These are phyloP conservation scores for Papilio xuthus DNA, from an alignment of 1,140 invertebrate species.

Conservation along the genomic window DNA sequence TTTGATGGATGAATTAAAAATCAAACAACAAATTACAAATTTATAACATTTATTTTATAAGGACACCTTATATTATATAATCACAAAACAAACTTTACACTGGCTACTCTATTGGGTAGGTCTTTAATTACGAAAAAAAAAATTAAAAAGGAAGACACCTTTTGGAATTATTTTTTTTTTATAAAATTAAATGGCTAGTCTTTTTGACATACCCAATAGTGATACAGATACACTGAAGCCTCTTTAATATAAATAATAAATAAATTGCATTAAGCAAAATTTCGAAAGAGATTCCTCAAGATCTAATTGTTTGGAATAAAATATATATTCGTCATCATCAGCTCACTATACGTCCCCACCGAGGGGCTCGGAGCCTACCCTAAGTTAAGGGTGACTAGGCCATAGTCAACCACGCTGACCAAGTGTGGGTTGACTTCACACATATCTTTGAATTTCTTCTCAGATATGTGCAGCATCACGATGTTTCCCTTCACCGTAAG, in stretches of 20 bases:
- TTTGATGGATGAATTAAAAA: not conserved
- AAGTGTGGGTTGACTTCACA: too few relatives aligned
- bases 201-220: slow-evolving; percentile 1
- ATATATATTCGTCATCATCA: too few relatives aligned
- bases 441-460: too few relatives aligned
- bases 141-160: slow-evolving; percentile 30
- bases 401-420: too few relatives aligned
- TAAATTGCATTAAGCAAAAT: slow-evolving; percentile 8
- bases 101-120: not conserved
- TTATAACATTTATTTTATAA: slow-evolving; percentile 35
- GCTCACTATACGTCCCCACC: too few relatives aligned
- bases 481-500: too few relatives aligned
- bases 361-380: too few relatives aligned
- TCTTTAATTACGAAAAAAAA: not conserved
- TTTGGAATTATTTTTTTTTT: not conserved
- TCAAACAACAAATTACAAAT: slow-evolving; percentile 22
- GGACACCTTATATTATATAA: slow-evolving; percentile 27
- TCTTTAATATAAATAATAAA: slow-evolving; percentile 18
- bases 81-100: slow-evolving; percentile 26
- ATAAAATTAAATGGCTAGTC: not conserved
- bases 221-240: slow-evolving; percentile 12
- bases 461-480: too few relatives aligned
- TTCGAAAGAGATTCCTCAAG: slow-evolving; percentile 26
- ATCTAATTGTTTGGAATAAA: not conserved
- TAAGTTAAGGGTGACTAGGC: too few relatives aligned